Percentiles rank a stretch among this genome's conserved stretches.
Evolutionary conservation across 1,140 invertebrate genomes (phyloP).

Genomic region (Cecropterus lyciades): DNA sequence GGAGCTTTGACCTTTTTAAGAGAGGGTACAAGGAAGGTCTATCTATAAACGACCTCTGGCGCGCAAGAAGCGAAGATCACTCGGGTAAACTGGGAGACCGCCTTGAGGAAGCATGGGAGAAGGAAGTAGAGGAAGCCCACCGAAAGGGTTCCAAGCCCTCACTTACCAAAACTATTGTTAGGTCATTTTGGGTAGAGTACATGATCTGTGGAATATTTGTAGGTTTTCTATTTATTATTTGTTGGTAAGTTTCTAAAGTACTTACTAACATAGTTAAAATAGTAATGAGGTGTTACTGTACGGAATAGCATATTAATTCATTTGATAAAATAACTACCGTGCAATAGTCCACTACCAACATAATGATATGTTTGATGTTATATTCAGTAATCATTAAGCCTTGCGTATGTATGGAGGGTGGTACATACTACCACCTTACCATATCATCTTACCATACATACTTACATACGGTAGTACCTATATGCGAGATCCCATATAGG

Average conservation of each 20-base stretch:
- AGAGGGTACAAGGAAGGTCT: conserved; percentile 82
- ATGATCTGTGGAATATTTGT: conserved; percentile 64
- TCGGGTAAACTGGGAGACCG: conserved; percentile 85
- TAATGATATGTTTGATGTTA: no score
- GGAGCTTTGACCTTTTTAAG: conserved; percentile 67
- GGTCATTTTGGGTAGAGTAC: conserved; percentile 81
- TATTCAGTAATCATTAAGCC: no score
- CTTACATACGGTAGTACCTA: no score
- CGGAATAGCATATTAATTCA: no score
- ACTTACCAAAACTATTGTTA: conserved; percentile 77
- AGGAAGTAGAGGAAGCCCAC: conserved; percentile 69
- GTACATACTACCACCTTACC: no score
- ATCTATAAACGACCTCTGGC: conserved; percentile 85
- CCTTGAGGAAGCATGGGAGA: conserved; percentile 82
- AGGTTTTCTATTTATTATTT: conserved; percentile 67
- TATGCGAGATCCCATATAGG: no score
- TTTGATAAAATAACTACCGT: no score
- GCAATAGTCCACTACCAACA: no score
- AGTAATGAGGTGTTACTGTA: no score
- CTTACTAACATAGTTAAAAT: no score
- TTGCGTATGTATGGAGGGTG: no score
- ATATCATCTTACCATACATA: no score
- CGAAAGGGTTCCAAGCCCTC: conserved; percentile 64
- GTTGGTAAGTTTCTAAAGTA: conserved; percentile 78
- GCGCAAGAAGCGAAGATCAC: conserved; percentile 84